Percentiles rank a stretch among this genome's conserved stretches.
Evolutionary conservation across 2,797 vertebrate genomes (phyloP).

Genomic region (Gila robusta): DNA sequence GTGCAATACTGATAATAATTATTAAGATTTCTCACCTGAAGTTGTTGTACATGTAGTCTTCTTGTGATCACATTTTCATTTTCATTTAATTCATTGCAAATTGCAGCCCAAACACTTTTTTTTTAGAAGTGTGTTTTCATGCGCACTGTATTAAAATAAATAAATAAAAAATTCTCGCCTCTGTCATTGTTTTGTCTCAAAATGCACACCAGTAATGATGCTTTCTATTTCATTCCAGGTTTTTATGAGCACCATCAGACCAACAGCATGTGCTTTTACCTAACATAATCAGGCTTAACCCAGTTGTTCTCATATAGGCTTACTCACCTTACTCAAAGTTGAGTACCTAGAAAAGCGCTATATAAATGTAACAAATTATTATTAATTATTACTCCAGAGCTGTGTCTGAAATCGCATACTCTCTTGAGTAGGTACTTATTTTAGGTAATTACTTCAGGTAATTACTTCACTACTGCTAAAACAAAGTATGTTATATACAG

Average conservation of each 20-base stretch:
- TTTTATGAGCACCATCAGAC: background rate
- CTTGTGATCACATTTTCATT: background rate
- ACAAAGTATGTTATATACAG: too few relatives aligned
- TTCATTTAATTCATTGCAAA: constrained; percentile 25
- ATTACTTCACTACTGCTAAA: too few relatives aligned
- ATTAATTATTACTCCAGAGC: background rate
- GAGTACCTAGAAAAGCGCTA: too few relatives aligned
- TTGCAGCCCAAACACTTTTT: constrained; percentile 29
- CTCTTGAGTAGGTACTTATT: too few relatives aligned
- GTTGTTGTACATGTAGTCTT: constrained; percentile 23
- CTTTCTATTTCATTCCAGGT: background rate
- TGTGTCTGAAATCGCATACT: background rate
- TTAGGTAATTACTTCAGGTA: too few relatives aligned
- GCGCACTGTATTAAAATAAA: background rate
- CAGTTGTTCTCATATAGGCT: background rate
- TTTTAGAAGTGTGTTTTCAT: constrained; percentile 31
- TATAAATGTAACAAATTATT: too few relatives aligned
- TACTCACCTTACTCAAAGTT: constrained; percentile 1
- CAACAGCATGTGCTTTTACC: constrained; percentile 1
- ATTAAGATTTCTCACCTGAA: constrained; percentile 38
- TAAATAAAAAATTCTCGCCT: too few relatives aligned
- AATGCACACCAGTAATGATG: background rate
- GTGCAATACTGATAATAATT: constrained; percentile 9
- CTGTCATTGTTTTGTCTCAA: constrained; percentile 25
- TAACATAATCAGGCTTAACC: background rate